Conservation (phyloP, 2,113 vertebrate genomes). For the Pteropus alecto region DNA sequence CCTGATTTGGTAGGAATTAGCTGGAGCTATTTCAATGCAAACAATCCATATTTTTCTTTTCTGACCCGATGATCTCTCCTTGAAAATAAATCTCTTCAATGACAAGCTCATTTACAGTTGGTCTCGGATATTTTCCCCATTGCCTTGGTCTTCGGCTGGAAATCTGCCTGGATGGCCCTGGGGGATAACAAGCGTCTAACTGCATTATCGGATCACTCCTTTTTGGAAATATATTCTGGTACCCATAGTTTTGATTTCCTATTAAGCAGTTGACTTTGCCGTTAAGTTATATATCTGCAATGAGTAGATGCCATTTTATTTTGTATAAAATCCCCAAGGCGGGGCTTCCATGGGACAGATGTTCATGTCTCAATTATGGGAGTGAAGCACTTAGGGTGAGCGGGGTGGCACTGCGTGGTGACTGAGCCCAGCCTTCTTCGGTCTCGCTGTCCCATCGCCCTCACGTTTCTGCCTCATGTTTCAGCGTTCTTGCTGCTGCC, state of each 20-base stretch:
- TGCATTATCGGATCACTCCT: not conserved
- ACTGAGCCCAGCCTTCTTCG: not conserved
- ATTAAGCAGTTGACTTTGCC: slow-evolving; percentile 11
- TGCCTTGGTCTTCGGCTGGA: slow-evolving; percentile 1
- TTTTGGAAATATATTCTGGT: not conserved
- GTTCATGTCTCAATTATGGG: not conserved
- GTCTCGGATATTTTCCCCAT: not conserved
- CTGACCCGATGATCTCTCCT: slow-evolving; percentile 12
- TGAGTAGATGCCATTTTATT: not conserved
- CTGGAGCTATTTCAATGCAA: not conserved
- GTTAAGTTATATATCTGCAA: not conserved
- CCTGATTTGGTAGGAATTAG: slow-evolving; percentile 28
- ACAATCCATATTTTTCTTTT: slow-evolving; percentile 48
- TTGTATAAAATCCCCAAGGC: not conserved
- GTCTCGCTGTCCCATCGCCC: not conserved
- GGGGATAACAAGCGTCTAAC: not conserved
- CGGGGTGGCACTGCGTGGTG: accelerated
- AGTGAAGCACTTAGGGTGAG: not conserved
- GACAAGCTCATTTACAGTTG: not conserved
- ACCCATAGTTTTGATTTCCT: slow-evolving; percentile 8
- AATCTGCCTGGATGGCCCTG: not conserved
- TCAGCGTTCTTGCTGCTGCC: not conserved
- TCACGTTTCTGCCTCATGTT: not conserved
- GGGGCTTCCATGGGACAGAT: not conserved
- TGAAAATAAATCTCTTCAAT: slow-evolving; percentile 49